Base-by-base conservation (phyloP, 2,888 invertebrate genomes). In the Monochamus alternatus region DNA sequence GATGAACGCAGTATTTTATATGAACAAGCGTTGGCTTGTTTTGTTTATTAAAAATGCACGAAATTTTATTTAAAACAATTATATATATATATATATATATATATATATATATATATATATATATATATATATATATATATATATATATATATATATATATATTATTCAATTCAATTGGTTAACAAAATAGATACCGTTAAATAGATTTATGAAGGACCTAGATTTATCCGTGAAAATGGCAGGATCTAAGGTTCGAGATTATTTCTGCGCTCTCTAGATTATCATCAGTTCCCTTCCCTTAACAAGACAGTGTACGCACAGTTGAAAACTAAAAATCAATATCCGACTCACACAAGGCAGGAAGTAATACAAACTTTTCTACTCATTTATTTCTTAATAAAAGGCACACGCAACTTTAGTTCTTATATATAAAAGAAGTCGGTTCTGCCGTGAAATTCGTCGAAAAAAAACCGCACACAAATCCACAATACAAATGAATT, bases 351-450 rank as follows among this genome's bases (percentile, higher is more conserved):
- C 55, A 55, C 55, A 55, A 55, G 55, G 14, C 55, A 14, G 14
- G 55, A 55, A 55, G 55, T 55, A 55, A 55, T 55, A 55, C 55
- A 55, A 55, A 55, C 55, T 55, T 55, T 55, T 55, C 55, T 55
- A n/a, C 55, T 55, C 55, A 55, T 55, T 55, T 55, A 55, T 55
- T 55, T 55, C 55, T 55, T 55, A 55, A 55, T 55, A 55, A 55
- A 55, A 55, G 55, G 55, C 55, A 55, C 55, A 55, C 14, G n/a
- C 55, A n/a, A 38, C 55, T 51, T n/a, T n/a, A 55, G 55, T 55
- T 14, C 55, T 55, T 55, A 14, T 51, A 51, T 51, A 55, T 55
- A 55, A 55, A 22, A 14, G n/a, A 55, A 55, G 4, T 55, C 14
- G 7, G 14, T 38, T 38, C 47, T 9, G 9, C 47, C 12, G 9